phyloP scores from a whole-genome alignment of 2,797 vertebrate species.

The Danio albolineatus region DNA sequence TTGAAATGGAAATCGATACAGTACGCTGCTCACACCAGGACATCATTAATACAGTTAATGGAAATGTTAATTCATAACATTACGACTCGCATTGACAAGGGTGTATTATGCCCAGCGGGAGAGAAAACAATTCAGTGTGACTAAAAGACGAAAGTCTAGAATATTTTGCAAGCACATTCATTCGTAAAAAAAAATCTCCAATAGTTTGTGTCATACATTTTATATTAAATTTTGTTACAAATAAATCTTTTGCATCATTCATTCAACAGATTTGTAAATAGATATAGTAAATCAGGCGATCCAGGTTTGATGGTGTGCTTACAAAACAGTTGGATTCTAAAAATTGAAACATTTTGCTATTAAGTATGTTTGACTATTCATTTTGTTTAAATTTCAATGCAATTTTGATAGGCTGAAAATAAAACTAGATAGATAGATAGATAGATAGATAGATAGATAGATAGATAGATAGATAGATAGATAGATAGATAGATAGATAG shows the following conservation, averaged over 20 bases:
- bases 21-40: neutral
- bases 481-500: too few relatives aligned
- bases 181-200: neutral
- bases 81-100: constrained; percentile 10
- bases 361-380: too few relatives aligned
- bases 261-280: neutral
- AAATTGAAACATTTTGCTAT: too few relatives aligned
- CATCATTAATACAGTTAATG: constrained; percentile 38
- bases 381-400: too few relatives aligned
- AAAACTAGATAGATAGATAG: too few relatives aligned
- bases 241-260: neutral
- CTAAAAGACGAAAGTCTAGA: neutral
- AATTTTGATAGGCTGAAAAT: too few relatives aligned
- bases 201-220: neutral
- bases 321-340: too few relatives aligned
- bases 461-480: too few relatives aligned
- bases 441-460: too few relatives aligned
- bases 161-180: neutral
- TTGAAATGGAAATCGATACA: constrained; percentile 44
- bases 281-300: too few relatives aligned
- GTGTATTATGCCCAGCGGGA: constrained; percentile 25
- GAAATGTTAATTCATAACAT: constrained; percentile 38
- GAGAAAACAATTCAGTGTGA: constrained; percentile 18
- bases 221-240: neutral
- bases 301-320: too few relatives aligned